Base-by-base conservation (phyloP, 2,113 vertebrate genomes). In the Daphoenositta chrysoptera region DNA sequence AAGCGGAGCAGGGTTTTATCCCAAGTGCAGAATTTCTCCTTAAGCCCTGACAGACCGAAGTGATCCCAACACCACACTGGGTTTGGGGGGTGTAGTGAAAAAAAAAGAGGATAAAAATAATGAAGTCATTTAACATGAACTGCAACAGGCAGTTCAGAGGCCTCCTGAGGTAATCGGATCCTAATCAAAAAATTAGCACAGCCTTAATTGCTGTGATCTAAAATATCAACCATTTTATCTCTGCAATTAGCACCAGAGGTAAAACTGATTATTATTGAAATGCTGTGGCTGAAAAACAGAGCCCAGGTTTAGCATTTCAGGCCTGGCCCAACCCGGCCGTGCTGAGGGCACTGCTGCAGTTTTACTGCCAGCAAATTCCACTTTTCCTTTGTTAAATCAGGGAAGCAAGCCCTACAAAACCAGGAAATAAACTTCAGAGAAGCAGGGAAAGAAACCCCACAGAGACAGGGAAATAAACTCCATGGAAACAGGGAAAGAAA, bases 11-110 rank as follows among this genome's bases (percentile, higher is more conserved):
- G 11, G 45, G 1, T 13, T 60, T 56, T 47, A 4, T 48, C 42
- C 30, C 42, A 7, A 11, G 9, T 2, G 47, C 27, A 48, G 64
- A 19, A 37, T 39, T 91, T 45, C 65, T 35, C 39, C 28, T 30
- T 15, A 19, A 70, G 16, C 35, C 18, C 64, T 13, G 39, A 2
- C 0, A 33, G 58, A 35, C 7, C 58, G 26, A 81, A 16, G 18
- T 2, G n/a, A 30, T 30, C 13, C n/a, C 9, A 68, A 39, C 7
- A 10, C 21, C 40, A 15, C 6, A 0, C 6, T 33, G 44, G 24
- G 8, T 13, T 35, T 26, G 20, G 24, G 9, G 4, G 8, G 13
- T 6, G 39, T 0, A 13, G 27, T 31, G 42, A 30, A 42, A 18
- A 76, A 56, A 58, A 57, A 53, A 57, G 23, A 31, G 37, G n/a